phyloP scores from a whole-genome alignment of 2,888 invertebrate species.

The Platycheirus albimanus region DNA sequence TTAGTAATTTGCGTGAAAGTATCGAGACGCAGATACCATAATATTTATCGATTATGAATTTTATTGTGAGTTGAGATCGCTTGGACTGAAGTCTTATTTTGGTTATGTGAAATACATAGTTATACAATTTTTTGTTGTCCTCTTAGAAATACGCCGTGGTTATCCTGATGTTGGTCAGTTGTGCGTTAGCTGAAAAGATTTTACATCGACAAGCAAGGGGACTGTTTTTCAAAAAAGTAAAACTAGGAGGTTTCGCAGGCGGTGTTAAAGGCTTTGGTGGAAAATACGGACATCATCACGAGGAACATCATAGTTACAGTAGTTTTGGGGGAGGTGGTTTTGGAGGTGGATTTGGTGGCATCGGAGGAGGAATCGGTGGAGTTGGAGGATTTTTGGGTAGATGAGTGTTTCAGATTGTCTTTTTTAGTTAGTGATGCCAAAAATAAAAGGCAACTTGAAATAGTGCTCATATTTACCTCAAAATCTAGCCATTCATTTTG shows the following conservation, averaged over 20 bases:
- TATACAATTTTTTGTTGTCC: slow-evolving; percentile 15
- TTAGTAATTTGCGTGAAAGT: slow-evolving; percentile 49
- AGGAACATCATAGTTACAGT: slow-evolving; percentile 64
- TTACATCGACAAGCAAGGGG: slow-evolving; percentile 58
- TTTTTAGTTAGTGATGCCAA: no score
- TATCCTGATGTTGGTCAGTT: slow-evolving; percentile 44
- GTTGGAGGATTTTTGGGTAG: slow-evolving; percentile 49
- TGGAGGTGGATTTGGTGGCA: slow-evolving; percentile 47
- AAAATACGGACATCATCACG: slow-evolving; percentile 61
- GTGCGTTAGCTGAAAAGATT: slow-evolving; percentile 33
- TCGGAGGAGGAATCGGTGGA: slow-evolving; percentile 60
- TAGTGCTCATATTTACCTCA: no score
- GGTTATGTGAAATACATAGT: slow-evolving; percentile 4
- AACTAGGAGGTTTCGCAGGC: slow-evolving; percentile 51
- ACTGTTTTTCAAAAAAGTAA: slow-evolving; percentile 53
- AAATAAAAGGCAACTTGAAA: no score
- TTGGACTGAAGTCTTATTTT: not conserved
- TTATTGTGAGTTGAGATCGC: slow-evolving; percentile 51
- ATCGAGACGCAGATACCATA: slow-evolving; percentile 42
- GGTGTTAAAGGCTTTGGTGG: slow-evolving; percentile 54
- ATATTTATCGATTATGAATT: slow-evolving; percentile 59
- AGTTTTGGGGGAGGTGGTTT: slow-evolving; percentile 62
- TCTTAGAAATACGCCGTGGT: slow-evolving; percentile 54
- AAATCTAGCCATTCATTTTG: no score
- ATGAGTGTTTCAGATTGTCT: not conserved